Evolutionary conservation across 2,113 vertebrate genomes (phyloP).

Genomic region (Columbina picui): DNA sequence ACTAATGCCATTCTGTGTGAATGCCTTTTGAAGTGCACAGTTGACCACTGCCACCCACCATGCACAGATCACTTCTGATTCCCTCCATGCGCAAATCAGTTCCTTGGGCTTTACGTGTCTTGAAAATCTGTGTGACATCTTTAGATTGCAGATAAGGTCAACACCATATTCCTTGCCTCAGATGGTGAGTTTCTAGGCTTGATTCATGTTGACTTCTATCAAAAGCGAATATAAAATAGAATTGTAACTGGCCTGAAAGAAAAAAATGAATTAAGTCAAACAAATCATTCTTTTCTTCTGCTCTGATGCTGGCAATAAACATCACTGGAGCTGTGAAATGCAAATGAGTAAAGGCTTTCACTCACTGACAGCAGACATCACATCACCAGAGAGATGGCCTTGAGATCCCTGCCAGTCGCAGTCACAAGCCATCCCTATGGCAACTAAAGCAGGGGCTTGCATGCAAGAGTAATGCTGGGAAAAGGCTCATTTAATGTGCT

Average conservation of each 20-base stretch:
- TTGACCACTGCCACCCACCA: constrained; percentile 26
- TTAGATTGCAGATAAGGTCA: constrained; percentile 44
- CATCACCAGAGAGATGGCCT: constrained; percentile 70
- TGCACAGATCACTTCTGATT: background rate
- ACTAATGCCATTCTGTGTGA: background rate
- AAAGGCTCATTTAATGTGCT: constrained; percentile 40
- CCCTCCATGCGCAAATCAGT: background rate
- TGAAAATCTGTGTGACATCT: background rate
- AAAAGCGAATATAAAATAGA: constrained; percentile 15
- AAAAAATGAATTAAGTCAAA: constrained; percentile 49
- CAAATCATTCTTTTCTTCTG: constrained; percentile 65
- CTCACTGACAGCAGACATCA: constrained; percentile 57
- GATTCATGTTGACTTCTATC: constrained; percentile 1
- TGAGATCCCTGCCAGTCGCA: constrained; percentile 57
- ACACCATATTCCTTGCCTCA: background rate
- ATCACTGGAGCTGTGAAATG: constrained; percentile 52
- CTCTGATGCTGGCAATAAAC: constrained; percentile 47
- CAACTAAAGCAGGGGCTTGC: constrained; percentile 32
- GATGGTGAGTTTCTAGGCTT: constrained; percentile 6
- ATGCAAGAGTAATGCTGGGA: background rate
- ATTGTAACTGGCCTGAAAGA: background rate
- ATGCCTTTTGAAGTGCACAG: background rate
- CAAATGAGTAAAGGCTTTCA: constrained; percentile 59
- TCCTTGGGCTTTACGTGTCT: background rate
- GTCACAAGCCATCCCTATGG: constrained; percentile 64